Evolutionary conservation across 2,888 invertebrate species (phyloP), one percentile per base, ranked within the genome.

Genomic region (Andrena marginata): DNA sequence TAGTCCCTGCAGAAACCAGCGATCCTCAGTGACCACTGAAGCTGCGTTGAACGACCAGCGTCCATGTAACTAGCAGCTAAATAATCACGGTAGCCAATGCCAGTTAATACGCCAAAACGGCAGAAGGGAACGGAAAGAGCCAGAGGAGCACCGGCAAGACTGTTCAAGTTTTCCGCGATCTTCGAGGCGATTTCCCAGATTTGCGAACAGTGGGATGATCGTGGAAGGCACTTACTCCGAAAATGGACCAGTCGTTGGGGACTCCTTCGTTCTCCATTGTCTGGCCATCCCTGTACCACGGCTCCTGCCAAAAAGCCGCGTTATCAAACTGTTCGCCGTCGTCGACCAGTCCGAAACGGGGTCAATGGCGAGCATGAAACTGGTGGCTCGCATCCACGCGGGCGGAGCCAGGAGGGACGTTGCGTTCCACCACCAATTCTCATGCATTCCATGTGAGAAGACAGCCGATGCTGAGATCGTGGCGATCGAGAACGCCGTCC

Each of bases 251-350:
- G 80, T 84, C 70, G 63, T 71, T 23, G 69, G 60, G 69, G 87
- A 87, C 80, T 89, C 87, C 84, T 89, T 81, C 82, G 69, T 84
- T 65, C 75, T 63, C 67, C 51, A 79, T 86, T 74, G 79, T 79
- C 56, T 56, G 62, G 29, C 63, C 65, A 70, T 62, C 69, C 69
- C 35, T 48, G 26, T 7, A 48, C 49, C 26, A 31, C 65, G 51
- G 51, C 64, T 67, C 31, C 48, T n/a, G 23, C 33, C 33, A 13
- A 29, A 65, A 23, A 62, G 31, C 49, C 42, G 71, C 67, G 67
- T 79, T 81, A 89, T 84, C 77, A 62, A 64, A 70, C 23, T 51
- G 49, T 59, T 64, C 74, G 68, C 56, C 16, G 31, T 56, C 59
- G 72, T 20, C 20, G 73, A 33, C 48, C 48, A 26, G 42, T 65